Evolutionary conservation across 2,888 invertebrate species (phyloP).

Genomic region (Palloptera scutellata): DNA sequence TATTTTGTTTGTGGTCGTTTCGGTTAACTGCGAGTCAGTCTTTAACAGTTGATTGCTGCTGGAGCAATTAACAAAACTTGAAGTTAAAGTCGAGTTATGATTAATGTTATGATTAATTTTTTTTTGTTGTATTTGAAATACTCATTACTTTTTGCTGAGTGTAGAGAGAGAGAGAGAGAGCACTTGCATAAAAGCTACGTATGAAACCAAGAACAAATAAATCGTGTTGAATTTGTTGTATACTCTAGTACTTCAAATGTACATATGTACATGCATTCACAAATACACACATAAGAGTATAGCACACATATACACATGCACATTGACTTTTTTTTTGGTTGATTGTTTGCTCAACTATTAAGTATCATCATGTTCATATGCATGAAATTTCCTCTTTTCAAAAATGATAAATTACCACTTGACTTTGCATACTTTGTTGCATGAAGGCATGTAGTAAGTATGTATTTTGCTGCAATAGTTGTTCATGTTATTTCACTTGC

Average conservation of each 20-base stretch:
- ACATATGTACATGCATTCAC: background rate
- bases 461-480: conserved; percentile 14
- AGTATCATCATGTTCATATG: conserved; percentile 5
- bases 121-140: too few relatives aligned
- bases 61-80: too few relatives aligned
- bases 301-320: background rate
- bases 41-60: too few relatives aligned
- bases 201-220: background rate
- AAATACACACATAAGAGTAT: too few relatives aligned
- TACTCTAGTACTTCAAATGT: background rate
- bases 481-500: background rate
- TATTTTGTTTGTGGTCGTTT: too few relatives aligned
- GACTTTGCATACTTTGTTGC: conserved; percentile 50
- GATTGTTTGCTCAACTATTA: background rate
- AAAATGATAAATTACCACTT: conserved; percentile 55
- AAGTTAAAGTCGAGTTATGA: too few relatives aligned
- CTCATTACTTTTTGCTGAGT: background rate
- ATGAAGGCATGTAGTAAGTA: conserved; percentile 10
- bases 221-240: background rate
- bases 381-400: conserved; percentile 4
- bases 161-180: too few relatives aligned
- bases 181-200: background rate
- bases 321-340: background rate
- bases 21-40: too few relatives aligned
- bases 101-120: too few relatives aligned